Evolutionary conservation across 2,888 invertebrate genomes (phyloP), one percentile per base, ranked within the genome.

Genomic region (Brachyptera putata): DNA sequence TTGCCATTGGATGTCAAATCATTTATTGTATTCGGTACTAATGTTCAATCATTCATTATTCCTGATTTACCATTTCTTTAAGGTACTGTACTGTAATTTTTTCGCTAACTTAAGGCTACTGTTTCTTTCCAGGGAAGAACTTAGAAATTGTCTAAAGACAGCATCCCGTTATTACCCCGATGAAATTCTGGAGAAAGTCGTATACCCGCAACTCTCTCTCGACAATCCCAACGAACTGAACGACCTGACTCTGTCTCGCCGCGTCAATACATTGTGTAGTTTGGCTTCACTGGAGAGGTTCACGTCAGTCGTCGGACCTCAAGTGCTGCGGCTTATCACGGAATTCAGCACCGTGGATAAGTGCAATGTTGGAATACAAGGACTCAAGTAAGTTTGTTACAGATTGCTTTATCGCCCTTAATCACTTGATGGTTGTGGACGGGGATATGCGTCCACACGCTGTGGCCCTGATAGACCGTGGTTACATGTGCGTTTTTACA

Each of bases 131-230:
- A 65, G 64, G 41, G 41, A 60, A 41, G 62, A 62, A 36, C 60
- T 57, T 21, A 22, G 60, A 18, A 71, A 75, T 66, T 77, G 80
- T 21, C 73, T 85, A n/a, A 77, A 79, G 64, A 72, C 74, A 30
- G 78, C 83, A 58, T 79, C 81, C 0, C 72, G 72, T 61, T 74
- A 76, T 60, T 80, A 81, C 72, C 79, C 81, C 0, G 74, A 69
- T 71, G 74, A 82, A 79, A 66, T 85, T 9, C 30, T 65, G 72
- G 79, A 74, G 68, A 64, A 75, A 34, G 74, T 80, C 3, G 74
- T 84, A 1, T 75, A 22, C 24, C 16, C 48, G 11, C 57, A 25
- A 46, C 26, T 61, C 11, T 13, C 5, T 39, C 36, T 22, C 41
- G 59, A 25, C 9, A 34, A 30, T 34, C 41, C 18, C 1, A 18